Evolutionary conservation across 2,113 vertebrate species (phyloP).

Genomic region (Salvelinus sp.): DNA sequence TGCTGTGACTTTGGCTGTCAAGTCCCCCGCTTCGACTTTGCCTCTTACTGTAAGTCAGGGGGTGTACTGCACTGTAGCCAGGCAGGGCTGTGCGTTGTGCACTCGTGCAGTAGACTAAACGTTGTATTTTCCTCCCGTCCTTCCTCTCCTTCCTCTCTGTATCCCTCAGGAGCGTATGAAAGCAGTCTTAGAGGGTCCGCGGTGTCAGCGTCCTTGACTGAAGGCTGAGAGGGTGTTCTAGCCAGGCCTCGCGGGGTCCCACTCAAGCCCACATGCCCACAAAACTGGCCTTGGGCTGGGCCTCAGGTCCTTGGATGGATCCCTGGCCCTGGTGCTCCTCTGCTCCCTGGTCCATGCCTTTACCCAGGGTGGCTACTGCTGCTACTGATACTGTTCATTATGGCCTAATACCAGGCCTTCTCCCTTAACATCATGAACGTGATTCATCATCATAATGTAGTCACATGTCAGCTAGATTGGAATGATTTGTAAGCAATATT

Average conservation of each 20-base stretch:
- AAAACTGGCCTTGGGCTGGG: background rate
- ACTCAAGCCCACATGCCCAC: background rate
- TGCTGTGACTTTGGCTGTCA: conserved; percentile 36
- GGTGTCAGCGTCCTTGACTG: conserved; percentile 9
- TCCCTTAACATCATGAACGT: conserved; percentile 38
- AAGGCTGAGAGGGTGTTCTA: background rate
- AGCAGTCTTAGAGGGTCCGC: background rate
- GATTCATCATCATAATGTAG: conserved; percentile 56
- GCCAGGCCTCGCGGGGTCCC: background rate
- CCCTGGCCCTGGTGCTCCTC: background rate
- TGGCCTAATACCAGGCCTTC: background rate
- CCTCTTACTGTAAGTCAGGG: conserved; percentile 20
- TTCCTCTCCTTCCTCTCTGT: background rate
- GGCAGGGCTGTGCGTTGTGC: conserved; percentile 22
- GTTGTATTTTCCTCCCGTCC: conserved; percentile 21
- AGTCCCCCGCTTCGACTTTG: conserved; percentile 62
- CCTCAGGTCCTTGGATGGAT: background rate
- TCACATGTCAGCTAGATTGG: conserved; percentile 44
- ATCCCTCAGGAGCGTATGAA: background rate
- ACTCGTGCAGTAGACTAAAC: conserved; percentile 60
- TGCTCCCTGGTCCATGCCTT: background rate
- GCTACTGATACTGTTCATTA: conserved; percentile 6
- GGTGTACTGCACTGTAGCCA: conserved; percentile 9
- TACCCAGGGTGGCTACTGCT: conserved; percentile 25
- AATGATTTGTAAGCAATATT: conserved; percentile 50